Evolutionary conservation across 2,888 invertebrate genomes (phyloP).

Genomic region (Pseudolycoriella hygida): DNA sequence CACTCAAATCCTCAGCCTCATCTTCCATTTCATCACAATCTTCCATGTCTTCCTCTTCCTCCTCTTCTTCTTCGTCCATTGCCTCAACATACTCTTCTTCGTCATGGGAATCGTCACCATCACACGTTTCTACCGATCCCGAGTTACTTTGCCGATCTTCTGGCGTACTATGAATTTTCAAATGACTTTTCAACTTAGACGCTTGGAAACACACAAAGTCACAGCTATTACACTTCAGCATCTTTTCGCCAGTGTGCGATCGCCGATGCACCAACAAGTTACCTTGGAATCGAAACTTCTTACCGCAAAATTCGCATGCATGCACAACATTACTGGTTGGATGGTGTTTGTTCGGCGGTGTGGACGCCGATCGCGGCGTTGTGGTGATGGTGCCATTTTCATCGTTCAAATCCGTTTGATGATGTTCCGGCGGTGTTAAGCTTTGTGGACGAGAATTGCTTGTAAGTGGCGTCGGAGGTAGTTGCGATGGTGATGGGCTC

Average conservation of each 20-base stretch:
- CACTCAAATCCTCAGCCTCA: slow-evolving; percentile 37
- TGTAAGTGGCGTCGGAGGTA: slow-evolving; percentile 44
- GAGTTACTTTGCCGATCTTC: slow-evolving; percentile 55
- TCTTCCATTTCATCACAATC: slow-evolving; percentile 64
- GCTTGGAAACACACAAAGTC: slow-evolving; percentile 80
- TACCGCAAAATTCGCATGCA: slow-evolving; percentile 83
- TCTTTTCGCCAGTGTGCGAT: slow-evolving; percentile 73
- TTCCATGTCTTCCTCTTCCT: slow-evolving; percentile 50
- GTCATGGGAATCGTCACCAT: slow-evolving; percentile 62
- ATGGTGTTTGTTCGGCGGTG: slow-evolving; percentile 33
- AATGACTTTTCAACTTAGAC: slow-evolving; percentile 79
- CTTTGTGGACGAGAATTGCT: slow-evolving; percentile 44
- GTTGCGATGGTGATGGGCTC: slow-evolving; percentile 57
- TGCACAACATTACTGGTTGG: slow-evolving; percentile 33
- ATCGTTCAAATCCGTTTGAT: slow-evolving; percentile 32
- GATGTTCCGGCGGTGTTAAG: slow-evolving; percentile 46
- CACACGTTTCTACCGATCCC: slow-evolving; percentile 65
- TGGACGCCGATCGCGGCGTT: slow-evolving; percentile 43
- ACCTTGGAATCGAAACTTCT: slow-evolving; percentile 85
- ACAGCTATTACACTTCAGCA: slow-evolving; percentile 79
- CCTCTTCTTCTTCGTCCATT: slow-evolving; percentile 57
- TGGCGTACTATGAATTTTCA: slow-evolving; percentile 69
- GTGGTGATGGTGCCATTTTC: slow-evolving; percentile 33
- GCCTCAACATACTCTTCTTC: slow-evolving; percentile 46
- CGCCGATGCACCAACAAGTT: slow-evolving; percentile 84